phyloP scores from a whole-genome alignment of 2,797 vertebrate species.

The Avahi laniger region DNA sequence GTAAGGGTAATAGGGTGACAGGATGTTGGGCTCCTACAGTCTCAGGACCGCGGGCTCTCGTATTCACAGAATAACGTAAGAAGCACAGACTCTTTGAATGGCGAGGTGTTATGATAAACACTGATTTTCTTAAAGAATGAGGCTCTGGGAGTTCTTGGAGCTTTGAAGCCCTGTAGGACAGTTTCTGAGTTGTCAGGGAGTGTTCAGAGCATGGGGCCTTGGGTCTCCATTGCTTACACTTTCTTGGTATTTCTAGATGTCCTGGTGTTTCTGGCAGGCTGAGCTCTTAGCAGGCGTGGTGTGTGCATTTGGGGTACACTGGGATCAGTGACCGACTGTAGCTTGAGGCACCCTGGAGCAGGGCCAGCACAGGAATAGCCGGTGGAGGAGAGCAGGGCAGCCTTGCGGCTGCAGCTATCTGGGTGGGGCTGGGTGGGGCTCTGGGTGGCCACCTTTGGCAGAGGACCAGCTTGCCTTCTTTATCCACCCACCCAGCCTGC shows the following conservation, averaged over 20 bases:
- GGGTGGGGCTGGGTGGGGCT: not conserved
- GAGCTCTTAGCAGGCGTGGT: not conserved
- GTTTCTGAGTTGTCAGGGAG: not conserved
- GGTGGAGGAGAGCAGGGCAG: not conserved
- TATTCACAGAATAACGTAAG: not conserved
- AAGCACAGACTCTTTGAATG: not conserved
- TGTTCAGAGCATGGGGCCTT: not conserved
- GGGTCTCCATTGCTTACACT: not conserved
- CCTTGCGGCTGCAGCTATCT: not conserved
- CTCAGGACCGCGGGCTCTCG: not conserved
- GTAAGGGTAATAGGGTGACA: not conserved
- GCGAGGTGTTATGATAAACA: not conserved
- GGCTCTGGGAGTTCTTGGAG: constrained; percentile 9
- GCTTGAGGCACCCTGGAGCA: not conserved
- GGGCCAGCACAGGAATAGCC: not conserved
- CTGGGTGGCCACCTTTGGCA: not conserved
- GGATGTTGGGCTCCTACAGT: not conserved
- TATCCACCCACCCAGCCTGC: not conserved
- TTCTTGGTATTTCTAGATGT: not conserved
- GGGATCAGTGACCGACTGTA: not conserved
- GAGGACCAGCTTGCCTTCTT: not conserved
- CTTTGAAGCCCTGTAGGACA: not conserved
- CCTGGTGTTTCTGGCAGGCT: not conserved
- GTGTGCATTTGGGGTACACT: not conserved
- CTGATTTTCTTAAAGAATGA: constrained; percentile 47